phyloP scores from a whole-genome alignment of 2,113 vertebrate species.

The Prionailurus bengalensis region DNA sequence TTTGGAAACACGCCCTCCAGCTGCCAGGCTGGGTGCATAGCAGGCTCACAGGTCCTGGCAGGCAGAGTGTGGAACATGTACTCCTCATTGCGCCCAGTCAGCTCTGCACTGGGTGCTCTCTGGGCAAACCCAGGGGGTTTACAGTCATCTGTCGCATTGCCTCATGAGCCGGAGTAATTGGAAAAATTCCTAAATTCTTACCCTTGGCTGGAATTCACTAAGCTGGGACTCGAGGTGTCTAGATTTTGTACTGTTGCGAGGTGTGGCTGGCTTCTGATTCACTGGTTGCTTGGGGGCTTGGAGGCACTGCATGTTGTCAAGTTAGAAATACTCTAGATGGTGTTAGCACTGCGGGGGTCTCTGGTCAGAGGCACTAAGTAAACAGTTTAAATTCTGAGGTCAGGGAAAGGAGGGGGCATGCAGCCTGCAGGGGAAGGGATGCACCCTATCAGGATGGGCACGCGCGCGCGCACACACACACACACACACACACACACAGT shows the following conservation, averaged over 20 bases:
- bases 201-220: background rate
- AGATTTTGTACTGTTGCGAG: background rate
- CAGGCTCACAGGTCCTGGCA: background rate
- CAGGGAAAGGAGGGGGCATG: background rate
- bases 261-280: background rate
- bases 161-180: background rate
- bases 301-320: background rate
- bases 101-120: background rate
- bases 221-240: background rate
- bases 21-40: background rate
- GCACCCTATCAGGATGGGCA: background rate
- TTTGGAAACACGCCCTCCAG: background rate
- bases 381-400: background rate
- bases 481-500: background rate
- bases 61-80: background rate
- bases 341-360: background rate
- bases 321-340: background rate
- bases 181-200: slow-evolving; percentile 44
- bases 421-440: background rate
- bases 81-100: background rate
- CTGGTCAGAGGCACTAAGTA: background rate
- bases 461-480: too few relatives aligned
- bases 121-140: background rate
- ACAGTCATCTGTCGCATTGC: background rate
- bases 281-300: background rate